Evolutionary conservation across 2,113 vertebrate species (phyloP).

Genomic region (Pygoscelis adeliae): DNA sequence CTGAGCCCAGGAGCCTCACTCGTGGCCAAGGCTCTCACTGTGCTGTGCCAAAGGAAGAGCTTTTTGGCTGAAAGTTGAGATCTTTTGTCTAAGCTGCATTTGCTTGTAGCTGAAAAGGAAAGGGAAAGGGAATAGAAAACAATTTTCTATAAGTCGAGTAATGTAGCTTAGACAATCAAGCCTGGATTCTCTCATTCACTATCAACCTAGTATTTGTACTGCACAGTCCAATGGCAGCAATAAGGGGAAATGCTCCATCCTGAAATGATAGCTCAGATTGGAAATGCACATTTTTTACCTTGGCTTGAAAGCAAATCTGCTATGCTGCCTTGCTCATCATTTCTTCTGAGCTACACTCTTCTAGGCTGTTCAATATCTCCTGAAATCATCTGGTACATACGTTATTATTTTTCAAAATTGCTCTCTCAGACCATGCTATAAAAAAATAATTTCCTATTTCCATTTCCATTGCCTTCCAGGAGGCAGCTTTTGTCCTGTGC

Average conservation of each 20-base stretch:
- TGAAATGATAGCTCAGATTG: background rate
- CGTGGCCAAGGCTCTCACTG: rapidly evolving
- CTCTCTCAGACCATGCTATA: background rate
- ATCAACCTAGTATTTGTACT: background rate
- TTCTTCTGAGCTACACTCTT: background rate
- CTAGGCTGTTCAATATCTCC: conserved; percentile 1
- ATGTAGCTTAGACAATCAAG: background rate
- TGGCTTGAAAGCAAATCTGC: background rate
- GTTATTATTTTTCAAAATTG: conserved; percentile 18
- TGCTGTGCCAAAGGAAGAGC: background rate
- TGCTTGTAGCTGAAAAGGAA: background rate
- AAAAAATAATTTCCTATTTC: background rate
- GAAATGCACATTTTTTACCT: background rate
- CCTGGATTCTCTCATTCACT: background rate
- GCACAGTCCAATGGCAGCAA: background rate
- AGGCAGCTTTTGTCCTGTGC: background rate
- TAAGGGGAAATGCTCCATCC: background rate
- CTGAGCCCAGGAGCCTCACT: background rate
- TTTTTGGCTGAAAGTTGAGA: background rate
- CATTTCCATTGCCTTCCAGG: background rate
- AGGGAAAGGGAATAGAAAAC: background rate
- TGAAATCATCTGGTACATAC: background rate
- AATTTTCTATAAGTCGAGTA: background rate
- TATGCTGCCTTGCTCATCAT: background rate
- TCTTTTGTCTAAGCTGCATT: background rate